phyloP scores from a whole-genome alignment of 2,113 vertebrate genomes.

The Chamaea fasciata region DNA sequence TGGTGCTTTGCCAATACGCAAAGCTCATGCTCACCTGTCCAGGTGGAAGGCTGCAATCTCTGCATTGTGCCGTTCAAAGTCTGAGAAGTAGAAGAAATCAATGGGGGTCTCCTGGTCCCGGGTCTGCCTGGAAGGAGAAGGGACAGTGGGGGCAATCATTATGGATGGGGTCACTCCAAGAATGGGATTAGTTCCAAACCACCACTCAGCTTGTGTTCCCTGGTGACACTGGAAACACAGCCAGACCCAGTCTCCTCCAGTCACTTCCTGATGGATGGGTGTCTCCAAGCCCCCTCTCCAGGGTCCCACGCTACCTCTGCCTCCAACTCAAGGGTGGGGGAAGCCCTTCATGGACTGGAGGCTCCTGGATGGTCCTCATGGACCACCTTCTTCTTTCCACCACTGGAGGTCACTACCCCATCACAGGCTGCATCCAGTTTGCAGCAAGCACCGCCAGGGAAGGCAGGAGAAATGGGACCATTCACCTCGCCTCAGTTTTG shows the following conservation, averaged over 20 bases:
- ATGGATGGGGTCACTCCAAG: neutral
- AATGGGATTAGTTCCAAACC: neutral
- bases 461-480: neutral
- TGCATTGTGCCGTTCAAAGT: slow-evolving; percentile 86
- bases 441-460: neutral
- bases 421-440: neutral
- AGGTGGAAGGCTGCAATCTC: slow-evolving; percentile 85
- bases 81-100: slow-evolving; percentile 87
- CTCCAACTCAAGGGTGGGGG: neutral
- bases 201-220: neutral
- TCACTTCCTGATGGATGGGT: neutral
- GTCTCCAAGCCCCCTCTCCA: neutral
- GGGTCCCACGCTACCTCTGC: fast-evolving
- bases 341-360: neutral
- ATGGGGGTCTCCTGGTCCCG: slow-evolving; percentile 79
- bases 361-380: neutral
- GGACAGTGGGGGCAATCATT: fast-evolving
- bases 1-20: neutral
- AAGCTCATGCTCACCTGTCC: slow-evolving; percentile 72
- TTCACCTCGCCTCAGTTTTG: neutral
- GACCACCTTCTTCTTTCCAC: slow-evolving; percentile 10
- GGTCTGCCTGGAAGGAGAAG: slow-evolving; percentile 68
- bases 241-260: neutral
- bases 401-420: slow-evolving; percentile 59
- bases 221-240: neutral